Base-by-base conservation (phyloP, 2,797 vertebrate genomes). In the Myotis findleyi region DNA sequence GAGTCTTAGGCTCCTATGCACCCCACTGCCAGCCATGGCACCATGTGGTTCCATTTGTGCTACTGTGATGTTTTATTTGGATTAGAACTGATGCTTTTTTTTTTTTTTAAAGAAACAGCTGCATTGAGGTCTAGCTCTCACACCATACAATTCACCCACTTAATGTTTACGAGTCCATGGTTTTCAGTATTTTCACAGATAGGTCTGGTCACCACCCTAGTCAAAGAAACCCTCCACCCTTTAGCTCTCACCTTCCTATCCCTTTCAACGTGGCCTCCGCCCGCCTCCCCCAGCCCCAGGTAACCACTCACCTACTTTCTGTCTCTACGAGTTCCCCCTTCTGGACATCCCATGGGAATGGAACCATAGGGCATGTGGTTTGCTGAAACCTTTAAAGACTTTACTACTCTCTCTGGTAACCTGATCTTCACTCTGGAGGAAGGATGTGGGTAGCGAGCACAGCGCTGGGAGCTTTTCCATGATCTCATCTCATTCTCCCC, bases 391-490 rank as follows among this genome's bases (percentile, higher is more conserved):
- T 36, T 51, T 41, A 23, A 25, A 33, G 71, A 84, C 36, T 93
- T 84, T 21, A 83, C 20, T 1, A 4, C 69, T 57, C n/a, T 25
- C 41, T 36, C 55, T 55, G 81, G 89, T 51, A 18, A 33, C 33
- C 89, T n/a, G 7, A 76, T 57, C 62, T 73, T 93, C 11, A 71
- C n/a, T 69, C 55, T 66, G 33, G 69, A 82, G 38, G 72, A 55
- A 64, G 36, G 73, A 25, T 11, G 16, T 38, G 20, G 21, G 64
- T 13, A 5, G 18, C 21, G 55, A 49, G 27, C 8, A 20, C 7
- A 59, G 51, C 8, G 38, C 27, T 14, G 38, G 36, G 77, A 36
- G 21, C 49, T 80, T 83, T 89, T 59, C 25, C 21, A 7, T 57
- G 59, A 41, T 64, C 36, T 85, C 44, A 33, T 55, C 23, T 21